Evolutionary conservation across 1,140 invertebrate genomes (phyloP).

Genomic region (Metaphire vulgaris): DNA sequence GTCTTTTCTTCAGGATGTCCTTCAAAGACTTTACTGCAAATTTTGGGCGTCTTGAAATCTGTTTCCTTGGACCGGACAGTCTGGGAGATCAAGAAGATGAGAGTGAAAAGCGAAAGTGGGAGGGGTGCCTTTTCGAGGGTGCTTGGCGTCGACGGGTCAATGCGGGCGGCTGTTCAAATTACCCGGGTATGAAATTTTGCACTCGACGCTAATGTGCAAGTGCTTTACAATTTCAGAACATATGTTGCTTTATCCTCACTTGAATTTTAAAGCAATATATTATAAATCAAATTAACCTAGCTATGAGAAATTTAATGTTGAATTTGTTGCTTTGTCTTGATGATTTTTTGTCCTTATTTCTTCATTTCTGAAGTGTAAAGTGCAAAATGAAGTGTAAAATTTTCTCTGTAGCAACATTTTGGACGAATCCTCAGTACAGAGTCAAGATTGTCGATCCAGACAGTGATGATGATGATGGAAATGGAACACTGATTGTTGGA

Average conservation of each 20-base stretch:
- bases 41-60: slow-evolving; percentile 68
- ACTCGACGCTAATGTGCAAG: no score
- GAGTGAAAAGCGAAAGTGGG: slow-evolving; percentile 38
- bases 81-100: slow-evolving; percentile 60
- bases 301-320: not conserved
- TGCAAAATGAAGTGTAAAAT: no score
- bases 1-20: slow-evolving; percentile 68
- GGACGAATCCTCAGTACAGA: slow-evolving; percentile 86
- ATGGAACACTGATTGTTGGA: slow-evolving; percentile 82
- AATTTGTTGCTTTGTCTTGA: not conserved
- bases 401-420: slow-evolving; percentile 81
- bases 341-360: not conserved
- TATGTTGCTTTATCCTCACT: no score
- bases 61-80: slow-evolving; percentile 86
- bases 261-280: no score
- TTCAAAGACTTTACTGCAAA: slow-evolving; percentile 58
- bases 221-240: no score
- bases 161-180: slow-evolving; percentile 94
- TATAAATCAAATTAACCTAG: not conserved
- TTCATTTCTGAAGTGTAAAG: not conserved
- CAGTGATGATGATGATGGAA: slow-evolving; percentile 73
- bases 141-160: slow-evolving; percentile 84
- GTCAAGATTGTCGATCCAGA: slow-evolving; percentile 76
- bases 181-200: slow-evolving; percentile 63
- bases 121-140: slow-evolving; percentile 65